Evolutionary conservation across 37 sponge, comb jelly and placozoan species (phyloP).

Genomic region (Theonella swinhoei): DNA sequence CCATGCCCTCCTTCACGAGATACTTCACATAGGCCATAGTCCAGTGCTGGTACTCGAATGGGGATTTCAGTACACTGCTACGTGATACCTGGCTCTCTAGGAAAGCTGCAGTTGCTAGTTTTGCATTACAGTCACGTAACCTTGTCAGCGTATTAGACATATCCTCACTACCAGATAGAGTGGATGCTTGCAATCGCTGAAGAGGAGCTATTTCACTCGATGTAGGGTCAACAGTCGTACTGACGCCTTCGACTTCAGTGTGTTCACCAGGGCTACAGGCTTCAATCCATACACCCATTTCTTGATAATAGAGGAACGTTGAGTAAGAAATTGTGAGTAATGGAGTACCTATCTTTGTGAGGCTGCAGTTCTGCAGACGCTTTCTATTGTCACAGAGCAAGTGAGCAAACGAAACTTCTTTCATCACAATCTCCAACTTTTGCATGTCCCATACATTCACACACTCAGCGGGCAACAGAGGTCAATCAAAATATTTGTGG

Average conservation of each 20-base stretch:
- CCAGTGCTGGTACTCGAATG: constrained; percentile 78
- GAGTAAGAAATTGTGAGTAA: constrained; percentile 13
- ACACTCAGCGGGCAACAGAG: constrained; percentile 9
- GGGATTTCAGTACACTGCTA: constrained; percentile 37
- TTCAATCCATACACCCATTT: constrained; percentile 63
- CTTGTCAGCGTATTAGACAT: constrained; percentile 9
- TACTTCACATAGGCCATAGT: constrained; percentile 55
- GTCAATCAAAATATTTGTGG: constrained; percentile 20
- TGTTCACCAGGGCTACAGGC: constrained; percentile 18
- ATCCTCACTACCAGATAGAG: not conserved
- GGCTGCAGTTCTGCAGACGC: not conserved
- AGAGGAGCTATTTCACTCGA: constrained; percentile 7
- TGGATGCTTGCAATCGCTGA: constrained; percentile 13
- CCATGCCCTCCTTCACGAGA: constrained; percentile 56
- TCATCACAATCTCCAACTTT: constrained; percentile 2
- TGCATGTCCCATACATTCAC: constrained; percentile 54
- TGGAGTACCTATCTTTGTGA: constrained; percentile 51
- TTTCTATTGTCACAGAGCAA: constrained; percentile 4
- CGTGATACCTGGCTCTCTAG: constrained; percentile 71
- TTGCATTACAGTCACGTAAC: not conserved
- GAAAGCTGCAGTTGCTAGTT: not conserved
- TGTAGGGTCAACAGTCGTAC: not conserved
- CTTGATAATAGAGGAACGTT: constrained; percentile 31
- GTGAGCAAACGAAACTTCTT: constrained; percentile 22
- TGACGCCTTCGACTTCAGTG: not conserved